A percentile compares a stretch with the other conserved stretches of the same genome.
These are phyloP conservation scores for Bombyx mori DNA, from an alignment of 1,140 invertebrate species.

Conservation along the genomic window ASM3026992v2 NC_085121.1:8078001-8078500, in stretches of 20 bases:
- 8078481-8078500: neutral
- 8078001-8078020: constrained; percentile 43
- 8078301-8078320: too few species aligned
- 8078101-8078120: constrained; percentile 8
- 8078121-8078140: neutral
- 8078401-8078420: too few species aligned
- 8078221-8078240: neutral
- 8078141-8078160: neutral
- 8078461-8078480: neutral
- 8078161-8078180: neutral
- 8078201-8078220: neutral
- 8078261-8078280: neutral
- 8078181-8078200: neutral
- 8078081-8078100: constrained; percentile 34
- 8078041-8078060: constrained; percentile 20
- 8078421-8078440: too few species aligned
- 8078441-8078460: neutral
- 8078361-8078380: too few species aligned
- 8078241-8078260: neutral
- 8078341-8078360: too few species aligned
- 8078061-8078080: constrained; percentile 45
- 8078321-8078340: too few species aligned
- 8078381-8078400: too few species aligned
- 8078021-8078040: constrained; percentile 20
- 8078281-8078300: neutral